Base-by-base conservation (phyloP, 2,797 vertebrate genomes). In the Moxostoma hubbsi region DNA sequence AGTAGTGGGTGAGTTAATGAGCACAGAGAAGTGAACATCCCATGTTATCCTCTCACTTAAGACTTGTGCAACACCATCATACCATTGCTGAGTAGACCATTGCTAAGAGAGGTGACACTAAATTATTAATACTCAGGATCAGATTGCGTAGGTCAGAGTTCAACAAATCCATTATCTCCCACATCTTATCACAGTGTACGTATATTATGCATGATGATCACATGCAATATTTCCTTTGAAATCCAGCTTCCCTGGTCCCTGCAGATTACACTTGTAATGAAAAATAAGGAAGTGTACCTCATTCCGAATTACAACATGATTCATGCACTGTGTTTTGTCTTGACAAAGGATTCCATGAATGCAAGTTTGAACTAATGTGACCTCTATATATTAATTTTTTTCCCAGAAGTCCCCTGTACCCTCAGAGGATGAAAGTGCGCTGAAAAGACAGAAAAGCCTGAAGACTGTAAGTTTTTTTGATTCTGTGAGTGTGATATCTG, bases 401-500 rank as follows among this genome's bases (percentile, higher is more conserved):
- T n/a, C 82, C 64, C 84, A 99, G 98, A 97, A 95, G 92, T 89
- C 93, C 75, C 93, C 94, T 84, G 93, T 88, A 86, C 88, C 91
- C 58, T 81, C 89, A 64, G 95, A 98, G 87, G 95, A 98, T 98
- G 96, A 92, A 85, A 91, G 91, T 93, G 93, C 93, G 82, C 85
- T 96, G 80, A 96, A 90, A 59, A 93, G 86, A 88, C 92, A 93
- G 85, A 93, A 90, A 92, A 92, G 93, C 85, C 87, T 89, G 86
- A 93, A 94, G 88, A 93, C 94, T 87, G 96, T 96, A 91, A 95
- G 92, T 88, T 93, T 94, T 90, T 91, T 93, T 87, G 95, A 96
- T 84, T 90, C 96, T 47, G 90, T 94, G 84, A 90, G 92, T 88
- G 85, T 94, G 76, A 93, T 94, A 89, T 85, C 93, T 79, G 87